Conservation (phyloP, 2,113 vertebrate genomes). For the Amphilophus citrinellus region DNA sequence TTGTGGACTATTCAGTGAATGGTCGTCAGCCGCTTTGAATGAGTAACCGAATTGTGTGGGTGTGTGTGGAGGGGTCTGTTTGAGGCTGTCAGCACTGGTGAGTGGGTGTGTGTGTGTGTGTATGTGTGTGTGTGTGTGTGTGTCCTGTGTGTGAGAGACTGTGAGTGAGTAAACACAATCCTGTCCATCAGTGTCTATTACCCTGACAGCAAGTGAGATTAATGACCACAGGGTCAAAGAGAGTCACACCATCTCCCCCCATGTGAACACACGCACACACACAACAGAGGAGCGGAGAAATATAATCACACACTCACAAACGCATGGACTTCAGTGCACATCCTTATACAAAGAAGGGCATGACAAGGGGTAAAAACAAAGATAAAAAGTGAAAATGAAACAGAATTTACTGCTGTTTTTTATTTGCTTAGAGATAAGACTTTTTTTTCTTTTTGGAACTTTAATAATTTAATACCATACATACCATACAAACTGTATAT, state of each 20-base stretch:
- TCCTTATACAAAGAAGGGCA: neutral
- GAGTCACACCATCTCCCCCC: slow-evolving; percentile 48
- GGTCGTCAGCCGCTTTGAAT: slow-evolving; percentile 72
- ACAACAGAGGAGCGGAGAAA: slow-evolving; percentile 9
- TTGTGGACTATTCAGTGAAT: slow-evolving; percentile 62
- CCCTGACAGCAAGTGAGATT: slow-evolving; percentile 85
- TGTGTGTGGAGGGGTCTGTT: slow-evolving; percentile 42
- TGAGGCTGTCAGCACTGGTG: slow-evolving; percentile 68
- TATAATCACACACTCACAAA: neutral
- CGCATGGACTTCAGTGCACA: neutral
- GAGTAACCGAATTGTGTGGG: slow-evolving; percentile 56
- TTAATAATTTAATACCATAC: neutral
- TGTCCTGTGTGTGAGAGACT: slow-evolving; percentile 20
- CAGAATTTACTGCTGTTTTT: neutral
- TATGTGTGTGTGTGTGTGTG: slow-evolving; percentile 27
- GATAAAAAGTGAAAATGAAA: neutral
- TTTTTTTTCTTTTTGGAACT: neutral
- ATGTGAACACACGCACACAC: slow-evolving; percentile 50
- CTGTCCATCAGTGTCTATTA: slow-evolving; percentile 85
- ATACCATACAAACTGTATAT: neutral
- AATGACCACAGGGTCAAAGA: slow-evolving; percentile 84
- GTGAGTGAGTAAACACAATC: slow-evolving; percentile 69
- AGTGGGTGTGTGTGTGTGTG: slow-evolving; percentile 23
- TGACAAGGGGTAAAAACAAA: neutral
- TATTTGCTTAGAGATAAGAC: neutral